Evolutionary conservation across 2,113 vertebrate species (phyloP).

Genomic region (Prolemur simus): DNA sequence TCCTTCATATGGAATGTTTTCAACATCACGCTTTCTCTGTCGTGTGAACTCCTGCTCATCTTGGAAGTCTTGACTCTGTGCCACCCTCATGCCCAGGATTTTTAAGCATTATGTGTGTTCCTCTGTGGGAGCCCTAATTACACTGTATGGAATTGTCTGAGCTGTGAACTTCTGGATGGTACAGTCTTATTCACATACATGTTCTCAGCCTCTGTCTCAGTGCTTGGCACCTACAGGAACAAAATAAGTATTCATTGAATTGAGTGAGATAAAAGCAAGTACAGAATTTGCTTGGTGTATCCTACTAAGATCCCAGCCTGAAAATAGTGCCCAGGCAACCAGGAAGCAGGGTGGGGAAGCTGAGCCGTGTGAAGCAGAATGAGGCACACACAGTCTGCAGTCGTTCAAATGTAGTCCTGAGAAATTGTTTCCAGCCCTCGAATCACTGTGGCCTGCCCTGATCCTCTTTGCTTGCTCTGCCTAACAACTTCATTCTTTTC

Average conservation of each 20-base stretch:
- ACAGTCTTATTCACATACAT: background rate
- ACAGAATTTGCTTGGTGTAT: constrained; percentile 4
- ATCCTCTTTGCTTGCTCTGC: constrained; percentile 12
- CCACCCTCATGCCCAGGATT: background rate
- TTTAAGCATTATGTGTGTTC: background rate
- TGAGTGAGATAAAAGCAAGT: constrained; percentile 19
- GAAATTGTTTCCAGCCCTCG: background rate
- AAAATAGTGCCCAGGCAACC: background rate
- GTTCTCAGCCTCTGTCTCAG: background rate
- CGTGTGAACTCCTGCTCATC: background rate
- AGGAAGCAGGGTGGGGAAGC: background rate
- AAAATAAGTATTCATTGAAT: constrained; percentile 9
- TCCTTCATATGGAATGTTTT: background rate
- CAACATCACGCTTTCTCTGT: background rate
- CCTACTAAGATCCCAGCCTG: background rate
- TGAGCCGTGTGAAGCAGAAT: background rate
- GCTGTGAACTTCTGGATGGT: background rate
- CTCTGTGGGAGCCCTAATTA: background rate
- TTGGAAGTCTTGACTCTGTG: background rate
- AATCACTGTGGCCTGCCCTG: background rate
- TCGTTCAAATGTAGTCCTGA: background rate
- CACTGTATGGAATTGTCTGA: background rate
- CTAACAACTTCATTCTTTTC: constrained; percentile 1
- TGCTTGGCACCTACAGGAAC: background rate
- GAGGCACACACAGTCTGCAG: background rate